These are phyloP conservation scores for Triplophysa dalaica DNA, from an alignment of 2,113 vertebrate species.

Conservation along the genomic window DNA sequence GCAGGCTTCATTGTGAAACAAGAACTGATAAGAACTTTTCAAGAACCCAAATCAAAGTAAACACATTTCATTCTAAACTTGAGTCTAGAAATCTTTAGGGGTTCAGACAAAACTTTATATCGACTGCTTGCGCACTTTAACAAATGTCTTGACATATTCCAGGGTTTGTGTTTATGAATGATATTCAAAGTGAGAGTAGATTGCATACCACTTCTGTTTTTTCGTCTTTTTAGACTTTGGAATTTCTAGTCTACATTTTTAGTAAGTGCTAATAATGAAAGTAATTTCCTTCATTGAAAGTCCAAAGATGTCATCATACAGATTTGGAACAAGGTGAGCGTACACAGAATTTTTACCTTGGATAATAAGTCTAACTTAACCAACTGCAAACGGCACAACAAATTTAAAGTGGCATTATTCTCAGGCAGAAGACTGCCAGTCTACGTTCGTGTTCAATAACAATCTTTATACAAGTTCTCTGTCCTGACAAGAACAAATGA, in stretches of 20 bases:
- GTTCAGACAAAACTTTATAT: background rate
- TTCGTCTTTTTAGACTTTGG: too few relatives aligned
- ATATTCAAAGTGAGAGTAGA: background rate
- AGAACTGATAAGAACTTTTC: conserved; percentile 21
- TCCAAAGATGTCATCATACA: too few relatives aligned
- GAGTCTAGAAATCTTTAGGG: background rate
- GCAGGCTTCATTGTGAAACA: conserved; percentile 20
- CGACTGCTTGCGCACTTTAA: background rate
- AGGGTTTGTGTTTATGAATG: background rate
- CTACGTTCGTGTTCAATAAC: background rate
- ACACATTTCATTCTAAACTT: conserved; percentile 19
- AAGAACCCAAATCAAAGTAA: conserved; percentile 22
- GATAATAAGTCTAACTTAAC: background rate
- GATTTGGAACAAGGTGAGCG: too few relatives aligned
- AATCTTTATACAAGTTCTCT: background rate
- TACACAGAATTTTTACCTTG: too few relatives aligned
- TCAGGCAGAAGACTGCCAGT: background rate
- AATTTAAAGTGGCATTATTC: background rate
- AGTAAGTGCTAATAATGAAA: too few relatives aligned
- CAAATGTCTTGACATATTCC: conserved; percentile 10
- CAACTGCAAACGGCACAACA: background rate
- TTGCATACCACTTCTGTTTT: background rate
- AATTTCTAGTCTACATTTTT: too few relatives aligned
- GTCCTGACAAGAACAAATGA: background rate
- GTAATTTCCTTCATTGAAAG: too few relatives aligned